Percentiles rank a stretch among this genome's conserved stretches.
Evolutionary conservation across 2,888 invertebrate species (phyloP).

Genomic region (Nemoura dubitans): DNA sequence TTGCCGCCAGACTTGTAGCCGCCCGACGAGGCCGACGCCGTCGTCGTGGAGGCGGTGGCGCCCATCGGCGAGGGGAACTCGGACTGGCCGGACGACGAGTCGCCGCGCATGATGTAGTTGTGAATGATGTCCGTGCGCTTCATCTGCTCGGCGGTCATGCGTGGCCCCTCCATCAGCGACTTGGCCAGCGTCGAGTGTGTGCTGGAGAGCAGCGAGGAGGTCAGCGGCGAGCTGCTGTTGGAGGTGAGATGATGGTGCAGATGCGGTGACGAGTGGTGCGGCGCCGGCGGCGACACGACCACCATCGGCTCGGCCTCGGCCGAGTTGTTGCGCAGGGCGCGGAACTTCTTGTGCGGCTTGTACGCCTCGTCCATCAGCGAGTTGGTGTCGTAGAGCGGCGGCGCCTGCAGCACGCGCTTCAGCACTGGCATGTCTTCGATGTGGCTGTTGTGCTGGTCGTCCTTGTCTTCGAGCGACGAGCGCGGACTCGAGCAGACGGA

Average conservation of each 20-base stretch:
- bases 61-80: slow-evolving; percentile 62
- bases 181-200: slow-evolving; percentile 91
- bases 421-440: slow-evolving; percentile 93
- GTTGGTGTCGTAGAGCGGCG: slow-evolving; percentile 89
- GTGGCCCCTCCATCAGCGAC: slow-evolving; percentile 90
- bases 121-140: slow-evolving; percentile 93
- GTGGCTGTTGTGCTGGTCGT: slow-evolving; percentile 65
- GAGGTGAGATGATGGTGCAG: slow-evolving; percentile 65
- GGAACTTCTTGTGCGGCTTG: slow-evolving; percentile 95
- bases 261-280: slow-evolving; percentile 55
- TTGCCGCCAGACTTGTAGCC: slow-evolving; percentile 53
- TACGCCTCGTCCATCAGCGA: slow-evolving; percentile 94
- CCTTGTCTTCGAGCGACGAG: slow-evolving; percentile 73
- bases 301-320: slow-evolving; percentile 79
- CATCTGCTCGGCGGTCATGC: slow-evolving; percentile 92
- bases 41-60: slow-evolving; percentile 64
- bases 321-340: slow-evolving; percentile 78
- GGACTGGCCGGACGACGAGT: slow-evolving; percentile 59
- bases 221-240: slow-evolving; percentile 56
- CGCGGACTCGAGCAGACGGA: slow-evolving; percentile 88
- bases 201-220: slow-evolving; percentile 76
- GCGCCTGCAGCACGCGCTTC: slow-evolving; percentile 91
- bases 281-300: slow-evolving; percentile 51
- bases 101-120: slow-evolving; percentile 87
- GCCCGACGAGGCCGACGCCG: slow-evolving; percentile 52